A percentile compares a stretch with the other conserved stretches of the same genome.
phyloP scores from a whole-genome alignment of 2,888 invertebrate genomes.

The Eulithis testata region DNA sequence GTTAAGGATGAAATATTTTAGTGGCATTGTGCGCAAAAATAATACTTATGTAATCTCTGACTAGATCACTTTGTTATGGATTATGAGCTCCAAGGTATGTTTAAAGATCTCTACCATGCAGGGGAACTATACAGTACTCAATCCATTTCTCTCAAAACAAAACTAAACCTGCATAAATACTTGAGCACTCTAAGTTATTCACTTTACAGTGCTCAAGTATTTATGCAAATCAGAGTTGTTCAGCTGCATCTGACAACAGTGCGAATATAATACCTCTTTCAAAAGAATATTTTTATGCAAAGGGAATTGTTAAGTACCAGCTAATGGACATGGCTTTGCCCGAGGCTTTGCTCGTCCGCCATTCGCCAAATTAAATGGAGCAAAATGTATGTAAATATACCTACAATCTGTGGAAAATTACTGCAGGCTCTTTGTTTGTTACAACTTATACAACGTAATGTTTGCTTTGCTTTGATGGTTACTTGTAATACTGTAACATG shows the following conservation, averaged over 20 bases:
- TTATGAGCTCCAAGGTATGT: too few species aligned
- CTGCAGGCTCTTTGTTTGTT: neutral
- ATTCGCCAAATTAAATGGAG: conserved; percentile 25
- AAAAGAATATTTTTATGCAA: conserved; percentile 31
- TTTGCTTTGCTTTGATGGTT: neutral
- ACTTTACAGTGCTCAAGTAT: neutral
- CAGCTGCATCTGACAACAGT: conserved; percentile 12
- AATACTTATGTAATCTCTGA: too few species aligned
- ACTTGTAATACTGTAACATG: too few species aligned
- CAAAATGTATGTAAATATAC: conserved; percentile 22
- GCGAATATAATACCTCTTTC: conserved; percentile 33
- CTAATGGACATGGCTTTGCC: conserved; percentile 31
- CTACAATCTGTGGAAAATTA: conserved; percentile 12
- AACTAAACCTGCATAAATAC: too few species aligned
- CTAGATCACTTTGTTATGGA: too few species aligned
- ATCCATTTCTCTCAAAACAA: too few species aligned
- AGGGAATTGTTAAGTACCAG: conserved; percentile 28
- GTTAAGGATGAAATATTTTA: too few species aligned
- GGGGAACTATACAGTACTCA: too few species aligned
- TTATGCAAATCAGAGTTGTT: conserved; percentile 6
- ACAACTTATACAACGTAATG: neutral
- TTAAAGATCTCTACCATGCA: too few species aligned
- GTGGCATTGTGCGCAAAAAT: too few species aligned
- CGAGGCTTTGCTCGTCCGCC: conserved; percentile 15
- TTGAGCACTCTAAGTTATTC: too few species aligned